Evolutionary conservation across 1,140 invertebrate genomes (phyloP), one percentile per base, ranked within the genome.

Genomic region (Drosophila arizonae): DNA sequence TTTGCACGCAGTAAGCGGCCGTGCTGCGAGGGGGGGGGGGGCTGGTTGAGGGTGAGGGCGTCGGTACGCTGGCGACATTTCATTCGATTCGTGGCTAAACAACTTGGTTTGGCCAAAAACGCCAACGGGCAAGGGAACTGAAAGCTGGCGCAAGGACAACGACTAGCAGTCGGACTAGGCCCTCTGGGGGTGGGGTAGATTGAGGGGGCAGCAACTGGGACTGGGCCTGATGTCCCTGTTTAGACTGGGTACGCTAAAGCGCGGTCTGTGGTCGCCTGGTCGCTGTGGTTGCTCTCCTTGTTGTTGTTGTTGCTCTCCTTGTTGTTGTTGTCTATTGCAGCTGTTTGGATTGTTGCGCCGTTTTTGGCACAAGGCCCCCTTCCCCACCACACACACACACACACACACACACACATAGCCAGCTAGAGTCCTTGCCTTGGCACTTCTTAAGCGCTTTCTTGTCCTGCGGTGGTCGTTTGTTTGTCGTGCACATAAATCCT

Each of bases 401-500:
- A 33, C 30, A 33, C 1, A 33, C 6, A 33, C 4, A 33, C 5
- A 33, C 2, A 33, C 2, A 39, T 10, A 3, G 10, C 11, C 2
- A 39, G 36, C 43, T 15, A 43, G 51, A 9, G 13, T 21, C 45
- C 50, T 33, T 46, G 62, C 41, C 30, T 54, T 54, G 75, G 82
- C 76, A 88, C 68, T 87, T 88, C 82, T 87, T 88, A 88, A 88
- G 85, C 84, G 80, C 84, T 89, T 87, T 88, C 84, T 84, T 90
- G 89, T 90, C 85, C 89, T 90, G 85, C 79, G 89, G 85, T 87
- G 89, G 71, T 89, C 89, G 89, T 90, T 90, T 89, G 81, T 90
- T 90, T 89, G 85, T 81, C 72, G 75, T 86, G 80, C 88, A 81
- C 84, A 90, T 88, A 90, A 90, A 90, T 90, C 89, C 87, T 90